Conservation (phyloP, 2,113 vertebrate species). For the Catagonus wagneri region DNA sequence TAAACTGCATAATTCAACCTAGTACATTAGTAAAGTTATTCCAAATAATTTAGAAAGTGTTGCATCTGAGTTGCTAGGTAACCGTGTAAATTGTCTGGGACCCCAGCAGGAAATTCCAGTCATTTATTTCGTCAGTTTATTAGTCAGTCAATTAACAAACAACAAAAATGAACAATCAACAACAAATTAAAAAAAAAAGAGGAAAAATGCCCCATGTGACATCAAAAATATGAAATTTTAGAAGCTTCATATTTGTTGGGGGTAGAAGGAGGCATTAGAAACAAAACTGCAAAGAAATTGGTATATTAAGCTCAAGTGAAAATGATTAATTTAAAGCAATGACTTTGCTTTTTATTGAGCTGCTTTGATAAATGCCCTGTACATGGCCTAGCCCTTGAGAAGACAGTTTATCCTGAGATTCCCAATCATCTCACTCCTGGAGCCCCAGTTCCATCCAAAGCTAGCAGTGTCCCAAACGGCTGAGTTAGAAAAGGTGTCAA, state of each 20-base stretch:
- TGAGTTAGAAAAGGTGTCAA: background rate
- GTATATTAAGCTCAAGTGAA: conserved; percentile 38
- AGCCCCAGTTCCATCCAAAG: background rate
- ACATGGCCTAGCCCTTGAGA: background rate
- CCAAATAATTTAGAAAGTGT: conserved; percentile 36
- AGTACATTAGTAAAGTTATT: background rate
- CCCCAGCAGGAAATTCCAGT: background rate
- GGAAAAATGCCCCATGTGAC: background rate
- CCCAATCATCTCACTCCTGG: background rate
- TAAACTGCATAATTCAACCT: conserved; percentile 37
- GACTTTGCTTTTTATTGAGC: background rate
- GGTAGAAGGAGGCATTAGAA: background rate
- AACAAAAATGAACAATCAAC: background rate
- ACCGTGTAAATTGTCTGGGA: conserved; percentile 6
- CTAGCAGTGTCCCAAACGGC: background rate
- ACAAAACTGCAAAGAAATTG: conserved; percentile 14
- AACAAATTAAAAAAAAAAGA: background rate
- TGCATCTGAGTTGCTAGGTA: conserved; percentile 42
- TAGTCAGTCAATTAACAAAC: background rate
- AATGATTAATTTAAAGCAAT: background rate
- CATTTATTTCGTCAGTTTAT: conserved; percentile 8
- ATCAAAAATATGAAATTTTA: background rate
- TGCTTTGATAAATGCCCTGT: background rate
- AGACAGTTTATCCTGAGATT: background rate
- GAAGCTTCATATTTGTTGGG: background rate